Conservation (phyloP, 2,888 invertebrate species). For the Rhamphomyia laevipes region DNA sequence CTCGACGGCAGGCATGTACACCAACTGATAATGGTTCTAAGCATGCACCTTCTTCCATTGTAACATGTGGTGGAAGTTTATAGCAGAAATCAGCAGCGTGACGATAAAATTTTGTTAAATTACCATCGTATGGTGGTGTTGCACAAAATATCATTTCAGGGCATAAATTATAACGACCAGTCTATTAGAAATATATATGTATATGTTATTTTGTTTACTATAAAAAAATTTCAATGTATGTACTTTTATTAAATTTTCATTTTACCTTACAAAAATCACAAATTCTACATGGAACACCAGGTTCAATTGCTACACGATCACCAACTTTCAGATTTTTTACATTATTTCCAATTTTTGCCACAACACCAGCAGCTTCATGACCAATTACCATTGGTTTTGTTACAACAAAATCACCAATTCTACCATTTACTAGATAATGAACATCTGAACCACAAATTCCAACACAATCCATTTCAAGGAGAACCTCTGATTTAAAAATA, state of each 20-base stretch:
- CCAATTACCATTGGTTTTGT: conserved; percentile 87
- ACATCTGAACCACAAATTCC: conserved; percentile 98
- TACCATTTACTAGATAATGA: conserved; percentile 76
- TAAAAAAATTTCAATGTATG: background rate
- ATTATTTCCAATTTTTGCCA: conserved; percentile 57
- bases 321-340: conserved; percentile 62
- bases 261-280: conserved; percentile 70
- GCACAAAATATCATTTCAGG: conserved; percentile 80
- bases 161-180: conserved; percentile 84
- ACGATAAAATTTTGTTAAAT: conserved; percentile 71
- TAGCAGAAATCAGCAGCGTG: conserved; percentile 85
- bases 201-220: background rate
- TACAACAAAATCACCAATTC: conserved; percentile 78
- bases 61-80: conserved; percentile 80
- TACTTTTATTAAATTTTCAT: conserved; percentile 12
- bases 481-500: conserved; percentile 28
- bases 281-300: conserved; percentile 76
- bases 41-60: conserved; percentile 86
- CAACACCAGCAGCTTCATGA: conserved; percentile 80
- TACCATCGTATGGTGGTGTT: conserved; percentile 90
- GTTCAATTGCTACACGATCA: conserved; percentile 90
- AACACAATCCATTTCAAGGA: conserved; percentile 78
- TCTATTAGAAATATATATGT: conserved; percentile 5
- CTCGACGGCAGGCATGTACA: conserved; percentile 84
- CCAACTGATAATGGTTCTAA: conserved; percentile 89